These are phyloP conservation scores for Naja naja DNA, from an alignment of 2,113 vertebrate genomes.

Conservation along the genomic window DNA sequence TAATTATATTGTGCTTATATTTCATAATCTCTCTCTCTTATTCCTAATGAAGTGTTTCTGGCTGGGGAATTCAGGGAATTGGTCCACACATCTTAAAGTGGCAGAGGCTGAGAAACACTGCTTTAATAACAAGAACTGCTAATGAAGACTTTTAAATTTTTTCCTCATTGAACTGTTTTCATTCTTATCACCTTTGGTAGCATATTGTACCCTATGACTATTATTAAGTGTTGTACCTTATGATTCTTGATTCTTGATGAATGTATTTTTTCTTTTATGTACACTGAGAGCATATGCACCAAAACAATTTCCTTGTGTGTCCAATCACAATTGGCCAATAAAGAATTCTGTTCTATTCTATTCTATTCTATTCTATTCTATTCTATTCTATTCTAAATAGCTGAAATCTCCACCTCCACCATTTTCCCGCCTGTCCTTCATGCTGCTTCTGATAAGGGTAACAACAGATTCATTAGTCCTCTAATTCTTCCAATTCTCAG, in stretches of 20 bases:
- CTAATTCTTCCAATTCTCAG: conserved; percentile 37
- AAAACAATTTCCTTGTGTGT: too few species aligned
- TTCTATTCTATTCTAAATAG: neutral
- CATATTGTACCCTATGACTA: too few species aligned
- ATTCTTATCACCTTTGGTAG: neutral
- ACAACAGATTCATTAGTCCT: conserved; percentile 47
- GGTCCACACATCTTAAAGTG: neutral
- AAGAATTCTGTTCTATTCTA: too few species aligned
- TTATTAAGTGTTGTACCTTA: too few species aligned
- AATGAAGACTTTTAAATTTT: neutral
- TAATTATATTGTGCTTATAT: neutral
- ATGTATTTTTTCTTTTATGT: too few species aligned
- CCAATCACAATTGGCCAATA: too few species aligned
- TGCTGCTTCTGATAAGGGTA: conserved; percentile 17
- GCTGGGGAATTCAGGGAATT: neutral
- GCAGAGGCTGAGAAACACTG: neutral
- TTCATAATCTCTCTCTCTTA: neutral
- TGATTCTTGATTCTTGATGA: too few species aligned
- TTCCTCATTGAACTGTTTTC: neutral
- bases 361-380: too few species aligned
- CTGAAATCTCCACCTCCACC: neutral
- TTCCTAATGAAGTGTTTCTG: neutral
- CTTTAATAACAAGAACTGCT: neutral
- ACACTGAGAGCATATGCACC: too few species aligned
- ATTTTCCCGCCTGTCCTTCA: conserved; percentile 17